Percentiles rank a stretch among this genome's conserved stretches.
Conservation (phyloP, 2,113 vertebrate species). For the Colossoma macropomum region DNA sequence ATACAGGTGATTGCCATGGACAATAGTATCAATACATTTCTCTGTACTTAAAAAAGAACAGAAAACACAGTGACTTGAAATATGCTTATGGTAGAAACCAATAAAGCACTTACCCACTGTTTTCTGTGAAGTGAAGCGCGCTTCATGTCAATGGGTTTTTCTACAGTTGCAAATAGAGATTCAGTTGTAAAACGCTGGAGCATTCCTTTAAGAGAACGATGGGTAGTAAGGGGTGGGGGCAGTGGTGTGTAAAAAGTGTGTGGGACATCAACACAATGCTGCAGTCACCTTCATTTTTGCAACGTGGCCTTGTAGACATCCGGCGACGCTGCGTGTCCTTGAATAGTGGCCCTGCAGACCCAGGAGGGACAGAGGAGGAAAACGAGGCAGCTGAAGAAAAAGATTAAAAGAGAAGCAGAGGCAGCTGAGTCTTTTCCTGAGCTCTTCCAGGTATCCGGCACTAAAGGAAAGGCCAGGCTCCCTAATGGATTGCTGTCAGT, state of each 20-base stretch:
- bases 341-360: slow-evolving; percentile 20
- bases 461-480: slow-evolving; percentile 48
- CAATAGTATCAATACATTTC: too few relatives aligned
- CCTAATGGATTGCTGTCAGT: slow-evolving; percentile 60
- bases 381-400: slow-evolving; percentile 27
- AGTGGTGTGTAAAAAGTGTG: background rate
- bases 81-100: background rate
- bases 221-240: background rate
- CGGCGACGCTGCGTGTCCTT: slow-evolving; percentile 24
- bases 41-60: too few relatives aligned
- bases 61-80: too few relatives aligned
- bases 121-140: background rate
- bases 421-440: slow-evolving; percentile 43
- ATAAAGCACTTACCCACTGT: background rate
- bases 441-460: slow-evolving; percentile 29
- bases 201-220: slow-evolving; percentile 9
- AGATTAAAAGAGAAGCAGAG: slow-evolving; percentile 36
- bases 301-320: slow-evolving; percentile 20
- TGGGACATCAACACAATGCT: background rate
- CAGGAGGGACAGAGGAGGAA: slow-evolving; percentile 19
- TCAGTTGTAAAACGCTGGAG: background rate
- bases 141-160: background rate
- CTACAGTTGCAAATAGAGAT: background rate
- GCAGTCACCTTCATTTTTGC: slow-evolving; percentile 8
- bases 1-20: too few relatives aligned